These are phyloP conservation scores for Pteruthius melanotis DNA, from an alignment of 2,113 vertebrate species.

Conservation along the genomic window DNA sequence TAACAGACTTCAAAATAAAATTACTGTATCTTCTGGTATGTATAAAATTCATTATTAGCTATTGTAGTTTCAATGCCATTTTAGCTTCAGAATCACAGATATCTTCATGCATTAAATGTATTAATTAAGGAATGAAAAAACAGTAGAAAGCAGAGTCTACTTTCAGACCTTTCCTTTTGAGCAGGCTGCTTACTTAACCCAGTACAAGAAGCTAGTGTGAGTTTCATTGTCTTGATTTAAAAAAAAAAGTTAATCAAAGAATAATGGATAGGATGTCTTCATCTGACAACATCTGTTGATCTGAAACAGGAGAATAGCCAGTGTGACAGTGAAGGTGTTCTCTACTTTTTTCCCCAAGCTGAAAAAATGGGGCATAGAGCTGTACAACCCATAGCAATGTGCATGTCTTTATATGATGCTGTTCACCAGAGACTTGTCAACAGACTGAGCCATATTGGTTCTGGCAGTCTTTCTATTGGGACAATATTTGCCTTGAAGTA, in stretches of 20 bases:
- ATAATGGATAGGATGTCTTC: constrained; percentile 61
- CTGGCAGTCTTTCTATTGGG: constrained; percentile 94
- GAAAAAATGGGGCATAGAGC: constrained; percentile 67
- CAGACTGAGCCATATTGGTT: constrained; percentile 85
- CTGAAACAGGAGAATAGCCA: constrained; percentile 64
- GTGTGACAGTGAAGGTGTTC: constrained; percentile 69
- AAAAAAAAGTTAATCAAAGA: constrained; percentile 48
- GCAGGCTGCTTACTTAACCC: constrained; percentile 7
- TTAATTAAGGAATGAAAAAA: background rate
- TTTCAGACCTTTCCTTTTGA: constrained; percentile 7
- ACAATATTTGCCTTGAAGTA: constrained; percentile 97
- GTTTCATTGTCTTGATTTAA: constrained; percentile 36
- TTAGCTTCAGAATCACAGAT: constrained; percentile 12
- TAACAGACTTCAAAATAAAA: constrained; percentile 13
- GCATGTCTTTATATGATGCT: constrained; percentile 83
- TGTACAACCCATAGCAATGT: constrained; percentile 76
- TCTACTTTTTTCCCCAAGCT: constrained; percentile 57
- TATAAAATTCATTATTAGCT: background rate
- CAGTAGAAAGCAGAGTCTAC: background rate
- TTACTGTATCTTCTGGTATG: background rate
- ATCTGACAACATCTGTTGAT: constrained; percentile 74
- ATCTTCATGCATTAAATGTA: background rate
- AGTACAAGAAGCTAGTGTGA: constrained; percentile 3
- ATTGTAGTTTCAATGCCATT: background rate
- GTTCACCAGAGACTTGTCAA: constrained; percentile 94